A percentile compares a stretch with the other conserved stretches of the same genome.
Conservation (phyloP, 2,888 invertebrate genomes). For the Allygus modestus region DNA sequence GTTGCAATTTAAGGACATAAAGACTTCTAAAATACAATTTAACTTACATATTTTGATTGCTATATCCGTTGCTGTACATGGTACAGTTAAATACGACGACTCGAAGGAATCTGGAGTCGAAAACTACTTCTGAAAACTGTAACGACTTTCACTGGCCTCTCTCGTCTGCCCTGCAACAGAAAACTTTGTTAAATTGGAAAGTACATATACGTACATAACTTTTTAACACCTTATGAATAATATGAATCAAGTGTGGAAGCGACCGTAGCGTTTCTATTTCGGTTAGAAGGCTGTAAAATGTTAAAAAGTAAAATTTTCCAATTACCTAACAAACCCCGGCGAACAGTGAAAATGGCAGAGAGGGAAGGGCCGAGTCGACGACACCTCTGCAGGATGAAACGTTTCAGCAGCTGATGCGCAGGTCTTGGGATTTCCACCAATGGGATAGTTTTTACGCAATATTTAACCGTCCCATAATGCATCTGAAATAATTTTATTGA, state of each 20-base stretch:
- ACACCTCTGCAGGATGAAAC: constrained; percentile 31
- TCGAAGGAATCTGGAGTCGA: constrained; percentile 27
- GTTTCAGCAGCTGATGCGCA: constrained; percentile 51
- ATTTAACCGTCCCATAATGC: constrained; percentile 27
- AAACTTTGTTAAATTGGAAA: constrained; percentile 12
- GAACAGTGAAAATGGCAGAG: constrained; percentile 80
- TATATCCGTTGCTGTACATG: constrained; percentile 76
- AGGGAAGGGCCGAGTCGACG: constrained; percentile 65
- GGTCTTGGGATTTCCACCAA: constrained; percentile 19
- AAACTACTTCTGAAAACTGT: not conserved
- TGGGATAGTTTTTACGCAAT: constrained; percentile 33
- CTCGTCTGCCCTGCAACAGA: constrained; percentile 69
- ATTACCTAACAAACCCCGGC: constrained; percentile 76
- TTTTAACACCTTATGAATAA: not conserved
- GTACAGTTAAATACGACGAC: constrained; percentile 72
- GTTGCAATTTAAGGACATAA: not conserved
- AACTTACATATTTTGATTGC: constrained; percentile 74
- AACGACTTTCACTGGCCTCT: constrained; percentile 59
- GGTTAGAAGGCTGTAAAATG: not conserved
- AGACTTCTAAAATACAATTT: not conserved
- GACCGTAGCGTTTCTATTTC: not conserved
- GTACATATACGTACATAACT: not conserved
- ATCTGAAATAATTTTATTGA: not conserved
- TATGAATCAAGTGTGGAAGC: not conserved
- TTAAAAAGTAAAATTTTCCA: constrained; percentile 6